Base-by-base conservation (phyloP, 2,888 invertebrate genomes). In the Drosophila prostipennis region DNA sequence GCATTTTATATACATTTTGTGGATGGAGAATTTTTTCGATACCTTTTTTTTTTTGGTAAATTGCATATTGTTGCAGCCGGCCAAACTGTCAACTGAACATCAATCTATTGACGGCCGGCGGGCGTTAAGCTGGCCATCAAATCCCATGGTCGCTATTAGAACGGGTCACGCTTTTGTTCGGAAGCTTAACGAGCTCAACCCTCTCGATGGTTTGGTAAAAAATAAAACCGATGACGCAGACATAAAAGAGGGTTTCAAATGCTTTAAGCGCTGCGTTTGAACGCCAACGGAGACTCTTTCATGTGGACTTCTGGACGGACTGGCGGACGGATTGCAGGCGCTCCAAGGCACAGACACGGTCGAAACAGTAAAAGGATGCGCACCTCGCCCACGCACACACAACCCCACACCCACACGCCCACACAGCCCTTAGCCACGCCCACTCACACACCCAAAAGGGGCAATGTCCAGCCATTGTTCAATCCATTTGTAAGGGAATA, bases 61-160 rank as follows among this genome's bases (percentile, higher is more conserved):
- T 67, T 76, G 79, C 67, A 71, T 68, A 64, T 74, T 79, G 79
- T 79, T 79, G 64, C 67, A 67, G 54, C 57, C 67, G 68, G 56
- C 26, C 58, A 58, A 65, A 74, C 78, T 84, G 84, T 84, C 87
- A 84, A 87, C 80, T 77, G 76, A 64, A 80, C 80, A 82, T 77
- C 83, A 84, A 87, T 89, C 87, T 80, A 82, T 82, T 73, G 80
- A 60, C 67, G 56, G 60, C 71, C 61, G 53, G 39, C 57, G 75
- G 80, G 74, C 89, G 77, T 76, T 79, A 79, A 78, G 85, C 79
- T 67, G 77, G 40, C 79, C 54, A 48, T 64, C 63, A 79, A 80
- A 80, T 77, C 80, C 84, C 67, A 56, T 58, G 78, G 76, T 53
- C 56, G 55, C 58, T 64, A 73, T 71, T 81, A 78, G 78, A 75